phyloP scores from a whole-genome alignment of 2,888 invertebrate species.

The Amaurobius ferox region DNA sequence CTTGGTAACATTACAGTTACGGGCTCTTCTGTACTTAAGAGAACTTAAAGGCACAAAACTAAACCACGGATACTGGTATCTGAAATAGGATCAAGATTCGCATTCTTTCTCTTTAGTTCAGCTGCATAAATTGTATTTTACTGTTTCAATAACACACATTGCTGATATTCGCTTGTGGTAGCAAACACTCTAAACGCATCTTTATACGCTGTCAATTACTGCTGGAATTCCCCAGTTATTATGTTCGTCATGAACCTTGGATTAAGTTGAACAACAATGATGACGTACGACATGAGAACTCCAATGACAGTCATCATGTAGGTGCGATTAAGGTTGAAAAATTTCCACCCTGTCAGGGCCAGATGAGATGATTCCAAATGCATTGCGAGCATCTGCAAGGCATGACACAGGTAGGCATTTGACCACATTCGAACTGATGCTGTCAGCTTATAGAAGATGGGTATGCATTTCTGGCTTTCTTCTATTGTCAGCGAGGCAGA shows the following conservation, averaged over 20 bases:
- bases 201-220: too few species aligned
- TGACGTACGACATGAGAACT: slow-evolving; percentile 43
- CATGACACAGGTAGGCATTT: background rate
- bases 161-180: too few species aligned
- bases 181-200: too few species aligned
- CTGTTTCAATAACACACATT: too few species aligned
- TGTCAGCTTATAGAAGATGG: slow-evolving; percentile 26
- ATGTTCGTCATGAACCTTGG: slow-evolving; percentile 33
- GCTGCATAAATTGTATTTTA: too few species aligned
- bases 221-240: slow-evolving; percentile 29
- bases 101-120: too few species aligned
- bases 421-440: background rate
- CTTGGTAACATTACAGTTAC: too few species aligned
- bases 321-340: slow-evolving; percentile 37
- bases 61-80: too few species aligned
- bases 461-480: slow-evolving; percentile 30
- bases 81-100: too few species aligned
- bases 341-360: slow-evolving; percentile 49
- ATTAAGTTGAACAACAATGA: slow-evolving; percentile 50
- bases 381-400: slow-evolving; percentile 31
- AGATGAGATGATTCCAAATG: slow-evolving; percentile 21
- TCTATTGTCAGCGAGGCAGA: slow-evolving; percentile 45
- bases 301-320: slow-evolving; percentile 56
- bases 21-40: too few species aligned
- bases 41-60: too few species aligned